These are phyloP conservation scores for Clusia tigrina DNA, from an alignment of 2,888 invertebrate species.

Conservation along the genomic window DNA sequence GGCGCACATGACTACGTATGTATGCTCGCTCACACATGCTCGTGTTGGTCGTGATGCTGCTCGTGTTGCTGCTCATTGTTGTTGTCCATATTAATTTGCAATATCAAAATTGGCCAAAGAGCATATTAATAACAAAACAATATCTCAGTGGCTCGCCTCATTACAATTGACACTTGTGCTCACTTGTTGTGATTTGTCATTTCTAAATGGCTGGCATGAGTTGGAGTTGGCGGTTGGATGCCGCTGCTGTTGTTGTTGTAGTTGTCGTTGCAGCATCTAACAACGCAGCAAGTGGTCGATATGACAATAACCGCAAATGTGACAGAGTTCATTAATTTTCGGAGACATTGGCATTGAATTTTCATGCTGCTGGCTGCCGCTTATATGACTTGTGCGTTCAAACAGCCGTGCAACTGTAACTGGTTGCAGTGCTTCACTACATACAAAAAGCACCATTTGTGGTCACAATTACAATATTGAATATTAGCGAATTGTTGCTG, in stretches of 20 bases:
- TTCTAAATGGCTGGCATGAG: slow-evolving; percentile 12
- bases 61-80: not conserved
- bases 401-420: too few species aligned
- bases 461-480: slow-evolving; percentile 57
- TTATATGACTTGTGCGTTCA: not conserved
- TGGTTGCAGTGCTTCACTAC: too few species aligned
- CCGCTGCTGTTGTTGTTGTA: not conserved
- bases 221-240: not conserved
- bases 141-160: slow-evolving; percentile 22
- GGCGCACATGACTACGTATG: not conserved
- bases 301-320: slow-evolving; percentile 45
- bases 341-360: slow-evolving; percentile 21
- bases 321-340: slow-evolving; percentile 57
- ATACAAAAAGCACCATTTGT: slow-evolving; percentile 47
- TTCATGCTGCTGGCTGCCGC: slow-evolving; percentile 17
- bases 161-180: slow-evolving; percentile 42
- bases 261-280: slow-evolving; percentile 33
- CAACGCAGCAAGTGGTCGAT: slow-evolving; percentile 55
- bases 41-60: not conserved
- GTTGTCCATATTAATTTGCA: slow-evolving; percentile 60
- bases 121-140: slow-evolving; percentile 54
- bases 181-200: slow-evolving; percentile 57
- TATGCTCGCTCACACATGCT: not conserved
- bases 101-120: slow-evolving; percentile 55
- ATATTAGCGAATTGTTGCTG: slow-evolving; percentile 52